These are phyloP conservation scores for Actinia equina DNA, from an alignment of 64 coral and sea anemone genomes.

Conservation along the genomic window DNA sequence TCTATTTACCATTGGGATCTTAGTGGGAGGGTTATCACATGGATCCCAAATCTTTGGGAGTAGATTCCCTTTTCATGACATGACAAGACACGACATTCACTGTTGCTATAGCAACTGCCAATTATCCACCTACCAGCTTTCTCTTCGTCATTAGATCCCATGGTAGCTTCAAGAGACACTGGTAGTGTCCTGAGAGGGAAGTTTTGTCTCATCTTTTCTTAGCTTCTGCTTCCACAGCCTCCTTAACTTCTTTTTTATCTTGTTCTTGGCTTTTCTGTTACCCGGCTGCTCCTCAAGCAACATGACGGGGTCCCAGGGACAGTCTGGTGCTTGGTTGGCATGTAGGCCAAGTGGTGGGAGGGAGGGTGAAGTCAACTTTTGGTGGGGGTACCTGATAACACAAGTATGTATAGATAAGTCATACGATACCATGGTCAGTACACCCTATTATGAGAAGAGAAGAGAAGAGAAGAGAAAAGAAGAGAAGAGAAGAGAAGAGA, in stretches of 20 bases:
- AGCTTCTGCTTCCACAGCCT: conserved; percentile 47
- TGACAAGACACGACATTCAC: not conserved
- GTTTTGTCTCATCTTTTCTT: conserved; percentile 45
- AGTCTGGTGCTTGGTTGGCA: conserved; percentile 69
- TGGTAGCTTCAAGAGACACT: conserved; percentile 81
- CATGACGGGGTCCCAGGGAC: conserved; percentile 82
- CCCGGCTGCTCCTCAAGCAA: conserved; percentile 69
- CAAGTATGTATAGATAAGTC: not conserved
- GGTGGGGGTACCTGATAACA: conserved; percentile 75
- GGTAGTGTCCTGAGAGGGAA: conserved; percentile 77
- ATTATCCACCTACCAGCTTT: conserved; percentile 54
- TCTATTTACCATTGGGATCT: not conserved
- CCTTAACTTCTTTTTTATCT: conserved; percentile 67
- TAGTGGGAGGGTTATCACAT: too few species aligned
- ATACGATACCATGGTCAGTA: not conserved
- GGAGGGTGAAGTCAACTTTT: conserved; percentile 92
- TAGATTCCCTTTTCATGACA: not conserved
- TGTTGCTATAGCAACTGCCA: not conserved
- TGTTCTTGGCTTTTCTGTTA: conserved; percentile 54
- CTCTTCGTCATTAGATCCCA: conserved; percentile 77
- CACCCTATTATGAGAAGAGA: too few species aligned
- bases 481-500: not conserved
- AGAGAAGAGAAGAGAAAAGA: too few species aligned
- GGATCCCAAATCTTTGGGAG: not conserved
- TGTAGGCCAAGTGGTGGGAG: conserved; percentile 77